These are phyloP conservation scores for Fragum fragum DNA, from an alignment of 2,888 invertebrate genomes.

Conservation along the genomic window DNA sequence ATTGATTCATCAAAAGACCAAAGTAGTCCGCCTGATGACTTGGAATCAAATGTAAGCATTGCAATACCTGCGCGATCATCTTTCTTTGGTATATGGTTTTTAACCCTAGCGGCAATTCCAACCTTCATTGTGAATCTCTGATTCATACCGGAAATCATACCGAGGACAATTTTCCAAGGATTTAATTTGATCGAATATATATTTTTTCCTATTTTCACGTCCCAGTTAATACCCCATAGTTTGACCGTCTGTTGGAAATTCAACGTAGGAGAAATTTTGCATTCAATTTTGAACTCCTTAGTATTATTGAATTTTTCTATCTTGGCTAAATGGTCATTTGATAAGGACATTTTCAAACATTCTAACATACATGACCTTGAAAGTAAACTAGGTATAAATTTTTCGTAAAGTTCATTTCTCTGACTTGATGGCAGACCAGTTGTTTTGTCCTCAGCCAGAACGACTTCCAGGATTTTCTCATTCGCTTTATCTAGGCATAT, in stretches of 20 bases:
- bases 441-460: neutral
- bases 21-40: no score
- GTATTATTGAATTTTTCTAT: neutral
- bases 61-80: no score
- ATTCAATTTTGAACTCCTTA: neutral
- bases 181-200: no score
- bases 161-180: no score
- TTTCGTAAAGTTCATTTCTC: neutral
- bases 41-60: no score
- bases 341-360: neutral
- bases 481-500: neutral
- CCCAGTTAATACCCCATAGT: neutral
- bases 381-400: neutral
- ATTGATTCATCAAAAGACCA: no score
- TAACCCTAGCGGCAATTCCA: no score
- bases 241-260: neutral
- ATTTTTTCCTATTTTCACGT: neutral
- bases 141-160: no score
- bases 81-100: no score
- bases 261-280: no score
- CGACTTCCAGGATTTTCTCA: neutral
- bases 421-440: neutral
- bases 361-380: neutral
- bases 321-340: neutral
- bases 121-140: no score